Conservation (phyloP, 2,888 invertebrate genomes). For the Coelopa pilipes region DNA sequence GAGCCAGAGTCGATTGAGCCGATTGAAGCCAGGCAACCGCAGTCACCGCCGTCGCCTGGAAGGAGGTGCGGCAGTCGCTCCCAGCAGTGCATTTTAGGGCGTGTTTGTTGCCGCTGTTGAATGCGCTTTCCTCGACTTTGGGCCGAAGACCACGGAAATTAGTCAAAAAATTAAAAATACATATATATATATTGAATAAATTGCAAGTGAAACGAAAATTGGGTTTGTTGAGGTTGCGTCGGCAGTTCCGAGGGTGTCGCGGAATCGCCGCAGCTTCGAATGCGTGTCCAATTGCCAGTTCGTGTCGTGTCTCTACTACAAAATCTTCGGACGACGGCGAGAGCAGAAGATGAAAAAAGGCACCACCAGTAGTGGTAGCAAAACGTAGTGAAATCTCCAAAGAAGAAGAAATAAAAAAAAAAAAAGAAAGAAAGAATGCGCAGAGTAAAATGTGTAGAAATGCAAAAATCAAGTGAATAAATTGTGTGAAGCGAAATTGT, state of each 20-base stretch:
- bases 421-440: background rate
- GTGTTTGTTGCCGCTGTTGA: conserved; percentile 50
- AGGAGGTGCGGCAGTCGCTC: conserved; percentile 25
- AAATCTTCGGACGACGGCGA: conserved; percentile 26
- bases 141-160: background rate
- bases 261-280: background rate
- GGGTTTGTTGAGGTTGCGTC: background rate
- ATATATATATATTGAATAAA: background rate
- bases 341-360: conserved; percentile 6
- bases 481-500: background rate
- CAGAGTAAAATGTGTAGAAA: conserved; percentile 33
- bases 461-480: conserved; percentile 23
- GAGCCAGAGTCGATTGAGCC: background rate
- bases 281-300: conserved; percentile 41
- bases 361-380: background rate
- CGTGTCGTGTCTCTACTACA: conserved; percentile 60
- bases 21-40: background rate
- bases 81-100: conserved; percentile 57
- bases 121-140: background rate
- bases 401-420: background rate
- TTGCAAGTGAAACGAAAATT: background rate
- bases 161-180: background rate
- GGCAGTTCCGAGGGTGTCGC: no score
- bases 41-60: background rate
- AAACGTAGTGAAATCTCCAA: conserved; percentile 3